Percentiles rank a stretch among this genome's conserved stretches.
These are phyloP conservation scores for Cotesia congregata DNA, from an alignment of 2,888 invertebrate species.

Conservation along the genomic window DNA sequence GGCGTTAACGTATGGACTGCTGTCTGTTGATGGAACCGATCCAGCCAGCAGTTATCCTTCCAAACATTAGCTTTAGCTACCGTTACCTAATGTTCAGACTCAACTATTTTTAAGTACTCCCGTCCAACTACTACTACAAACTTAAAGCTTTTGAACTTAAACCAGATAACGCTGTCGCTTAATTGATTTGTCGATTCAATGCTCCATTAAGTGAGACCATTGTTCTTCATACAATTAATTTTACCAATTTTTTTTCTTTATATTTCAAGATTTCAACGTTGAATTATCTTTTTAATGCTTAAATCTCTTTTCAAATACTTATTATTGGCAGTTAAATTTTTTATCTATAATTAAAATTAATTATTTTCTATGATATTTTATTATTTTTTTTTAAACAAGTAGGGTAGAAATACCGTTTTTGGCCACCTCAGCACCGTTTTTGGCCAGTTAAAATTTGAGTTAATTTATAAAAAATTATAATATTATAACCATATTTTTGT, in stretches of 20 bases:
- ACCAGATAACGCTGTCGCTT: background rate
- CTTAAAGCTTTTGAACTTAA: background rate
- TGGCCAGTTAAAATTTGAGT: no score
- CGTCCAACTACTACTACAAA: background rate
- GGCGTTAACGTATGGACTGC: slow-evolving; percentile 63
- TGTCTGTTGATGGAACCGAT: slow-evolving; percentile 55
- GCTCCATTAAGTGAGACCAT: background rate
- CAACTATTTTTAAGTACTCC: background rate
- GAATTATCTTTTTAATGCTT: background rate
- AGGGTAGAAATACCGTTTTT: no score
- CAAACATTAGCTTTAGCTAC: slow-evolving; percentile 8
- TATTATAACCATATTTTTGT: no score
- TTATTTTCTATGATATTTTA: background rate
- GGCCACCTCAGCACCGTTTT: no score
- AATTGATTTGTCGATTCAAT: slow-evolving; percentile 1
- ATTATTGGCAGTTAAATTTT: background rate
- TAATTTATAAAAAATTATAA: no score
- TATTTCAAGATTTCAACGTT: background rate
- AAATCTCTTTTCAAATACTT: background rate
- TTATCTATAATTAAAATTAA: background rate
- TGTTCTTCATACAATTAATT: slow-evolving; percentile 1
- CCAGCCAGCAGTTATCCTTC: slow-evolving; percentile 26
- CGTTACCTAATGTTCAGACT: no score
- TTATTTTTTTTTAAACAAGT: no score
- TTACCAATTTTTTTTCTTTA: background rate